Conservation (phyloP, 1,140 invertebrate genomes). For the Cydia pomonella region DNA sequence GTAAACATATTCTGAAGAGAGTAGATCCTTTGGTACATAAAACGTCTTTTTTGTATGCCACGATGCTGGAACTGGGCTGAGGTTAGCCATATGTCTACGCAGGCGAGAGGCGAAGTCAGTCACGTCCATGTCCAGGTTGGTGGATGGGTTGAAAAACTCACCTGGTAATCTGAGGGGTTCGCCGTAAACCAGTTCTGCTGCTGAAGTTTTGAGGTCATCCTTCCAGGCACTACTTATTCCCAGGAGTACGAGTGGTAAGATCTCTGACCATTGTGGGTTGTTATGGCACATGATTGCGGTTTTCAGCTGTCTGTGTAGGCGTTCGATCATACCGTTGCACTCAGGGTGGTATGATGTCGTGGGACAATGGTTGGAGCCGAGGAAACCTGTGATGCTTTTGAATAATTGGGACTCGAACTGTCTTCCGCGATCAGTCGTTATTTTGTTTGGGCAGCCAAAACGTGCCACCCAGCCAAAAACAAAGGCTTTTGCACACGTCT, state of each 20-base stretch:
- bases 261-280: no score
- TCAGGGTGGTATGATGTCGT: slow-evolving; percentile 66
- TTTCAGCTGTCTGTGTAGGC: slow-evolving; percentile 63
- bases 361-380: slow-evolving; percentile 34
- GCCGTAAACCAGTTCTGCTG: no score
- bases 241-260: no score
- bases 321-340: slow-evolving; percentile 66
- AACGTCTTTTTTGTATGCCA: slow-evolving; percentile 37
- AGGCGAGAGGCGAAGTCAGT: slow-evolving; percentile 39
- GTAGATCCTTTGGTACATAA: slow-evolving; percentile 44
- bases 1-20: slow-evolving; percentile 41
- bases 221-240: no score
- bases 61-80: slow-evolving; percentile 37
- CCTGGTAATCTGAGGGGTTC: no score
- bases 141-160: no score
- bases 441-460: slow-evolving; percentile 26
- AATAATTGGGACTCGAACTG: slow-evolving; percentile 32
- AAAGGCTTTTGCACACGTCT: no score
- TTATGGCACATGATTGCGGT: no score
- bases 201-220: no score
- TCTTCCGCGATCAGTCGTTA: slow-evolving; percentile 22
- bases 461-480: slow-evolving; percentile 29
- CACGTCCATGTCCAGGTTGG: no score
- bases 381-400: slow-evolving; percentile 33
- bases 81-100: slow-evolving; percentile 37